Evolutionary conservation across 2,113 vertebrate genomes (phyloP).

Genomic region (Gallinago paraguaiae): DNA sequence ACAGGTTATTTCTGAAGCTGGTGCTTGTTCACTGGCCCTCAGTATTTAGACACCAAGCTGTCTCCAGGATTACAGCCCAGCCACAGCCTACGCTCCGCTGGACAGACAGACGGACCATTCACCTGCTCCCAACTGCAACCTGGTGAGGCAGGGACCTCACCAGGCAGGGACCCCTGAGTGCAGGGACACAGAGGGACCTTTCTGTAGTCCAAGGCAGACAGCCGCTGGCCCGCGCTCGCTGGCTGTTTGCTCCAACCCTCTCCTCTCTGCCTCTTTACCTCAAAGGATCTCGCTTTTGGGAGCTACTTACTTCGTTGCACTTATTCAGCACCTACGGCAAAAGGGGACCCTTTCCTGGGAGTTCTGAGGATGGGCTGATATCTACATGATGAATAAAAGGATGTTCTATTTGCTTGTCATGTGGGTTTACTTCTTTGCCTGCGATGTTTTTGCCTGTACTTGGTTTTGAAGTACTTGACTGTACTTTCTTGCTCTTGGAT

Average conservation of each 20-base stretch:
- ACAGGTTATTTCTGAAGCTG: background rate
- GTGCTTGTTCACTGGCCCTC: background rate
- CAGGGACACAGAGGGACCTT: background rate
- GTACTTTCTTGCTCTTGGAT: background rate
- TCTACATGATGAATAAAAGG: background rate
- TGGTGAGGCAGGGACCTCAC: background rate
- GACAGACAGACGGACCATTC: background rate
- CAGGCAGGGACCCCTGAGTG: too few species aligned
- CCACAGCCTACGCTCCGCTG: background rate
- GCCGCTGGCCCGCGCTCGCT: background rate
- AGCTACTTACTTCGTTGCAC: background rate
- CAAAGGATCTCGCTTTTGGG: background rate
- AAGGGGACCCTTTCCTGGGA: background rate
- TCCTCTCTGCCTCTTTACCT: background rate
- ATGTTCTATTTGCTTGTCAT: background rate
- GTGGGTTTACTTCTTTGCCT: background rate
- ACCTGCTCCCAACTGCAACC: background rate
- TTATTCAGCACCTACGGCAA: background rate
- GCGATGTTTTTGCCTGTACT: background rate
- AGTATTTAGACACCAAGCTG: background rate
- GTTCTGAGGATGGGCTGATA: background rate
- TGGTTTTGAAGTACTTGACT: background rate
- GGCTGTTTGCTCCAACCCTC: background rate
- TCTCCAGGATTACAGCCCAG: background rate
- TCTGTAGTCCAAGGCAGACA: background rate